Evolutionary conservation across 2,113 vertebrate genomes (phyloP).

Genomic region (Cyprinus carpio): DNA sequence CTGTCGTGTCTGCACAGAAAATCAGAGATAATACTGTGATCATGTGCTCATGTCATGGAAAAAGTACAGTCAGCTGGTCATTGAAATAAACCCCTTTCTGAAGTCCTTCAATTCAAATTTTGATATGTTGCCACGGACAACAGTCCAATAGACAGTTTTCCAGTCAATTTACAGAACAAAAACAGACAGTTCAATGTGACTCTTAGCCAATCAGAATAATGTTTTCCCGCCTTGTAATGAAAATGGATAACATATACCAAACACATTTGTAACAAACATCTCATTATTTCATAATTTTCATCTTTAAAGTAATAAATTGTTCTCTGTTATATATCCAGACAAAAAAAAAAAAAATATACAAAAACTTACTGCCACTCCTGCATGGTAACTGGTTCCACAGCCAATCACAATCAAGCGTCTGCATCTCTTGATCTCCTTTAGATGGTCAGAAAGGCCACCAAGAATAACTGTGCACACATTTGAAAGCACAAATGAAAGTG

Average conservation of each 20-base stretch:
- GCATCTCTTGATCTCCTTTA: constrained; percentile 95
- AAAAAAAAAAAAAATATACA: not conserved
- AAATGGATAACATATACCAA: not conserved
- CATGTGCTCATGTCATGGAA: not conserved
- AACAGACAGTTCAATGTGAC: not conserved
- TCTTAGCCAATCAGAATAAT: not conserved
- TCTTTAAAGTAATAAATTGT: not conserved
- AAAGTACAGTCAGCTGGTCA: not conserved
- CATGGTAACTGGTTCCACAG: constrained; percentile 95
- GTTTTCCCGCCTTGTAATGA: not conserved
- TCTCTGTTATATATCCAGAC: not conserved
- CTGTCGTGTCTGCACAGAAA: constrained; percentile 83
- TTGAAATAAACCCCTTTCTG: not conserved
- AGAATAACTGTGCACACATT: constrained; percentile 79
- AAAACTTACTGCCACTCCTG: constrained; percentile 87
- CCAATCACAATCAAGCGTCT: constrained; percentile 91
- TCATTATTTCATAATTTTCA: not conserved
- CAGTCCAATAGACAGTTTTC: not conserved
- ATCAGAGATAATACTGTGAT: not conserved
- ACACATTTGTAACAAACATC: not conserved
- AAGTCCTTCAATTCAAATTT: not conserved
- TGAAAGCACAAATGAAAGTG: not conserved
- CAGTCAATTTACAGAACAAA: not conserved
- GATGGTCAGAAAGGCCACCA: constrained; percentile 90
- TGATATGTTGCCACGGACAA: not conserved